phyloP scores from a whole-genome alignment of 2,113 vertebrate species.

The Pungitius pungitius region DNA sequence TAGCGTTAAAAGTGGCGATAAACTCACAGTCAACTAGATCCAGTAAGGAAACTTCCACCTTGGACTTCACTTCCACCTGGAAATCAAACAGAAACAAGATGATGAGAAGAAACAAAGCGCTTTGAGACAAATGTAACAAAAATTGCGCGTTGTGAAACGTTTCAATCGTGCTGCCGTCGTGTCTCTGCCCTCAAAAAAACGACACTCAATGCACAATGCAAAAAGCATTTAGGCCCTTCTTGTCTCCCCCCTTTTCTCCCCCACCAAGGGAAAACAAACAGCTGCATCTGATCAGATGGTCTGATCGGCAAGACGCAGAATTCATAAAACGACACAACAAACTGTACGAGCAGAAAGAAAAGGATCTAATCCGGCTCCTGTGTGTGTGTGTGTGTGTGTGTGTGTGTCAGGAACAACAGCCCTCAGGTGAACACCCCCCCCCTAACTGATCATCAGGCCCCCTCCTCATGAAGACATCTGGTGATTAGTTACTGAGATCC shows the following conservation, averaged over 20 bases:
- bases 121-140: neutral
- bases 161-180: slow-evolving; percentile 27
- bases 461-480: no score
- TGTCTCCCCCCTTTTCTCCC: slow-evolving; percentile 40
- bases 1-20: neutral
- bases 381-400: neutral
- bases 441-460: no score
- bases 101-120: neutral
- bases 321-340: slow-evolving; percentile 90
- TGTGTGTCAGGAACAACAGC: neutral
- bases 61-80: slow-evolving; percentile 83
- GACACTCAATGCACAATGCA: no score
- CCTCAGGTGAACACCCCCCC: neutral
- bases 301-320: slow-evolving; percentile 90
- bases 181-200: slow-evolving; percentile 11
- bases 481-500: no score
- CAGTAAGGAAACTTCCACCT: slow-evolving; percentile 86
- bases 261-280: slow-evolving; percentile 75
- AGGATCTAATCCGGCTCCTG: slow-evolving; percentile 77
- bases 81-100: slow-evolving; percentile 51
- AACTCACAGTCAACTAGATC: slow-evolving; percentile 96
- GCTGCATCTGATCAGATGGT: slow-evolving; percentile 88
- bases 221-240: slow-evolving; percentile 47
- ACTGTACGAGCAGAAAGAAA: slow-evolving; percentile 75
- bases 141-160: slow-evolving; percentile 2